phyloP scores from a whole-genome alignment of 2,888 invertebrate species.

The Ptilodon capucinus region DNA sequence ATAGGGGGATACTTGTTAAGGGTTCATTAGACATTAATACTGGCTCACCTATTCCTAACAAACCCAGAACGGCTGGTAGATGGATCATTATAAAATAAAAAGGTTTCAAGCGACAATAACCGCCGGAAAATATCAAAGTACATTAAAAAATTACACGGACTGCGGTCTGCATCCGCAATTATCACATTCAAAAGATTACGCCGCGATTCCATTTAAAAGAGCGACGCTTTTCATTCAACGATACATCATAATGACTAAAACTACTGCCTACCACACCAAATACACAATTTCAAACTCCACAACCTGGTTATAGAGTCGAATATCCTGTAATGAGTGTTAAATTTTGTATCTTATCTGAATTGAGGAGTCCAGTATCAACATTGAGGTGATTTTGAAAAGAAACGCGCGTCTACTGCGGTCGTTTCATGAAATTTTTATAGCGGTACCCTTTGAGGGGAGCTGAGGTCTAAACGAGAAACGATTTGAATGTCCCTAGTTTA shows the following conservation, averaged over 20 bases:
- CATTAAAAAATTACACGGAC: constrained; percentile 41
- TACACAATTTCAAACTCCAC: constrained; percentile 31
- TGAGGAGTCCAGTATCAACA: constrained; percentile 41
- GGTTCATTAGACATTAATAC: no score
- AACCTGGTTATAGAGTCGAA: constrained; percentile 32
- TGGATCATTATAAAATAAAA: constrained; percentile 5
- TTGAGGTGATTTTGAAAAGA: constrained; percentile 53
- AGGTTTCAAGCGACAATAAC: constrained; percentile 10
- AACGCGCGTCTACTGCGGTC: constrained; percentile 42
- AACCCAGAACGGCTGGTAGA: neutral
- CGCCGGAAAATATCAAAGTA: constrained; percentile 26
- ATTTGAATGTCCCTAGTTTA: constrained; percentile 63
- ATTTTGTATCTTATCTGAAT: constrained; percentile 37
- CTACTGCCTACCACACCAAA: constrained; percentile 10
- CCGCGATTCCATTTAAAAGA: constrained; percentile 47
- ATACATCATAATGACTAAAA: constrained; percentile 34
- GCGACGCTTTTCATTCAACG: constrained; percentile 41
- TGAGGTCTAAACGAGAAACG: constrained; percentile 58
- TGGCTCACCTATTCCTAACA: no score
- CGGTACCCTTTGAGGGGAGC: constrained; percentile 57
- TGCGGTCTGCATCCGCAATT: constrained; percentile 49
- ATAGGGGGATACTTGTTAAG: no score
- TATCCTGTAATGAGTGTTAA: constrained; percentile 18
- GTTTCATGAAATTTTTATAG: constrained; percentile 66
- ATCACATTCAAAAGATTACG: constrained; percentile 52